Percentiles rank a stretch among this genome's conserved stretches.
phyloP scores from a whole-genome alignment of 2,113 vertebrate genomes.

The Carlito syrichta region DNA sequence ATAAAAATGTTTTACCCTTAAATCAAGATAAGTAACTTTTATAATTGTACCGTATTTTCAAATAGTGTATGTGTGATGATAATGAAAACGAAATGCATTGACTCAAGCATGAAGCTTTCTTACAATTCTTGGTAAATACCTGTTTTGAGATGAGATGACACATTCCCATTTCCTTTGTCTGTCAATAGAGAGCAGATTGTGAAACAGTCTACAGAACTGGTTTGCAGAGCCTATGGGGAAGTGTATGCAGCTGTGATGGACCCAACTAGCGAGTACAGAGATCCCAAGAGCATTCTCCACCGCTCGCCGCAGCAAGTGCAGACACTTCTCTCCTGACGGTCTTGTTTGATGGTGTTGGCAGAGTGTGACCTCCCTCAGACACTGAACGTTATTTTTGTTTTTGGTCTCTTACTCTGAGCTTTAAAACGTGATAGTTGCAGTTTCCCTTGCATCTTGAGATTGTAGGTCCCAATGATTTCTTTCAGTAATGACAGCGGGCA shows the following conservation, averaged over 20 bases:
- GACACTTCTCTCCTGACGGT: constrained; percentile 88
- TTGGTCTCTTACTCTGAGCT: constrained; percentile 59
- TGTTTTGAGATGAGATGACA: not conserved
- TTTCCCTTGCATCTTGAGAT: not conserved
- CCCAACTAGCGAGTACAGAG: constrained; percentile 89
- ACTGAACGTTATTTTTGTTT: constrained; percentile 1
- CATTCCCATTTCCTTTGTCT: constrained; percentile 12
- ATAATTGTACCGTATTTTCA: not conserved
- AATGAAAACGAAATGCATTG: not conserved
- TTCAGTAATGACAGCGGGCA: too few species aligned
- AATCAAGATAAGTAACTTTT: not conserved
- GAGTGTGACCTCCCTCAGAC: not conserved
- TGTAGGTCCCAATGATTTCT: not conserved
- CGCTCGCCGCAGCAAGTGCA: constrained; percentile 94
- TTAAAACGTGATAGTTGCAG: constrained; percentile 36
- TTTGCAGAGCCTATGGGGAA: constrained; percentile 93
- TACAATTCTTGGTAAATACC: not conserved
- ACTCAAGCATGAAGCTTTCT: not conserved
- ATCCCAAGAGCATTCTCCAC: constrained; percentile 90
- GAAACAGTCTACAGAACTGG: constrained; percentile 93
- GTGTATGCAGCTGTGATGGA: constrained; percentile 90
- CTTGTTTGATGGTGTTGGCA: not conserved
- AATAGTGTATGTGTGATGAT: not conserved
- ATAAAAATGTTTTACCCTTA: not conserved
- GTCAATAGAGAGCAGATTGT: constrained; percentile 93